Conservation (phyloP, 37 sponge, comb jelly and placozoan species). For the Theonella swinhoei region DNA sequence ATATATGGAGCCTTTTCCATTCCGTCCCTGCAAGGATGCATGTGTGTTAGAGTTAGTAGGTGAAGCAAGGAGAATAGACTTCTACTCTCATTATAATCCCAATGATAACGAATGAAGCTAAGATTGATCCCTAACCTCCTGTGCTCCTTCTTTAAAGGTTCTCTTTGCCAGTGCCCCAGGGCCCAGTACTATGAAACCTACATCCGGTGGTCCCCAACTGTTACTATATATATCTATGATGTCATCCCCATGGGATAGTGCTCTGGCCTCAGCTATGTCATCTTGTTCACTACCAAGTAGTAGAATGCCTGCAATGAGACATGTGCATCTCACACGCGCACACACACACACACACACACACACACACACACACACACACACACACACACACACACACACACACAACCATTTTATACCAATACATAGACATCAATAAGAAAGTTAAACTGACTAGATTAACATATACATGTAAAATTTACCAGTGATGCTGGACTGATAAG, state of each 20-base stretch:
- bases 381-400: no score
- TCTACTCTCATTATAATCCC: not conserved
- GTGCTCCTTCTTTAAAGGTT: slow-evolving; percentile 58
- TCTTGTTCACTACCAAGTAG: slow-evolving; percentile 26
- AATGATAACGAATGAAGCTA: no score
- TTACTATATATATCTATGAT: slow-evolving; percentile 89
- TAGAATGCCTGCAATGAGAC: slow-evolving; percentile 12
- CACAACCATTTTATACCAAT: no score
- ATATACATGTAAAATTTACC: no score
- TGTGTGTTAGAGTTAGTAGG: not conserved
- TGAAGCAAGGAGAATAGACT: not conserved
- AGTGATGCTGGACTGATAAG: slow-evolving; percentile 80
- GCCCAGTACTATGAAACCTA: slow-evolving; percentile 82
- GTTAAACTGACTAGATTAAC: no score
- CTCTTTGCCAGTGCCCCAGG: slow-evolving; percentile 75
- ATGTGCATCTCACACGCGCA: no score
- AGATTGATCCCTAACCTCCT: slow-evolving; percentile 36
- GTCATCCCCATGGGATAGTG: slow-evolving; percentile 67
- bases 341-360: no score
- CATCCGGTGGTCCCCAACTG: slow-evolving; percentile 95
- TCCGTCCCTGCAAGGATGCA: slow-evolving; percentile 65
- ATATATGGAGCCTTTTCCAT: slow-evolving; percentile 82
- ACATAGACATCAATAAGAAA: no score
- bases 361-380: no score
- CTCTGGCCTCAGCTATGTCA: slow-evolving; percentile 75